These are phyloP conservation scores for Caretta caretta DNA, from an alignment of 2,113 vertebrate genomes.

Conservation along the genomic window DNA sequence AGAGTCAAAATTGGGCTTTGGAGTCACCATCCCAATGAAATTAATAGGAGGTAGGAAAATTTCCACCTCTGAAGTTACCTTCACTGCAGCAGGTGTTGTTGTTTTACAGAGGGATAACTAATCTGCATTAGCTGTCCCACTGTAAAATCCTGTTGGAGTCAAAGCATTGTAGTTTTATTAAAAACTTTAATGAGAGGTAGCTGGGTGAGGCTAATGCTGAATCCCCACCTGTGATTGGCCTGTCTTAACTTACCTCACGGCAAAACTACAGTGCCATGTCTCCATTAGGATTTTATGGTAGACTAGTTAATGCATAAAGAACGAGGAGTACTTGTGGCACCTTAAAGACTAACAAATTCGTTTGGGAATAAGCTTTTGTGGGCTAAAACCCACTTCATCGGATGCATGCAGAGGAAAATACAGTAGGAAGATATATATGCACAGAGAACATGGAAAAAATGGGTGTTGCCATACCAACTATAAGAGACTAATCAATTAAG, in stretches of 20 bases:
- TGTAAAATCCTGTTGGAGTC: not conserved
- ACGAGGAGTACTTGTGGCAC: no score
- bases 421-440: no score
- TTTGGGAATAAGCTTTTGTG: no score
- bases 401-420: no score
- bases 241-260: not conserved
- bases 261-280: not conserved
- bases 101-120: not conserved
- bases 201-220: not conserved
- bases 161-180: no score
- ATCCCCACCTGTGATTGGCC: not conserved
- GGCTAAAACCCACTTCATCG: no score
- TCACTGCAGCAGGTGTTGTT: not conserved
- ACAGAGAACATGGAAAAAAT: no score
- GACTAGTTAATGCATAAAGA: not conserved
- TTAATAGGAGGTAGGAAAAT: not conserved
- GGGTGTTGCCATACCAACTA: no score
- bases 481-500: no score
- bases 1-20: not conserved
- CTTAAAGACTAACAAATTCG: no score
- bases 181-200: not conserved
- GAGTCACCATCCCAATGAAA: not conserved
- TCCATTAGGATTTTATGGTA: not conserved
- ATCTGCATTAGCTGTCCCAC: not conserved
- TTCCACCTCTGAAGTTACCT: no score